A percentile compares a stretch with the other conserved stretches of the same genome.
phyloP scores from a whole-genome alignment of 2,797 vertebrate species.

The Sphenopsis melanotis region DNA sequence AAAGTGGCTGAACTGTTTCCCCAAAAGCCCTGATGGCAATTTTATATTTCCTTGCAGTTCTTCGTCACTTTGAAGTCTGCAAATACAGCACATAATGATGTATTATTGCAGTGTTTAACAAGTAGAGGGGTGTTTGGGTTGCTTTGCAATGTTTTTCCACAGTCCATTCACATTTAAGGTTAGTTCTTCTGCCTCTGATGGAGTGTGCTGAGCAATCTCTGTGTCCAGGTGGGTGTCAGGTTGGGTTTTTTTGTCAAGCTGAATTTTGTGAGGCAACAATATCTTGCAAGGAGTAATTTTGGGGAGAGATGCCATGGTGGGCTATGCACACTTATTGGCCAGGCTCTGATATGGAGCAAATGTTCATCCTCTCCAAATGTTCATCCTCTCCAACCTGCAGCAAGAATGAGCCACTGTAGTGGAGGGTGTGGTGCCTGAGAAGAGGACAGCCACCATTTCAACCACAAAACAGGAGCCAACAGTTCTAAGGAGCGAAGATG shows the following conservation, averaged over 20 bases:
- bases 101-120: not conserved
- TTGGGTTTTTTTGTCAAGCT: not conserved
- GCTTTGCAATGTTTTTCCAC: not conserved
- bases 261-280: not conserved
- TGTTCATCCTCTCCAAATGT: not conserved
- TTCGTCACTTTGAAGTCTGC: not conserved
- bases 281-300: not conserved
- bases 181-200: not conserved
- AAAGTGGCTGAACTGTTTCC: not conserved
- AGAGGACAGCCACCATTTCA: not conserved
- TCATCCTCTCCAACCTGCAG: not conserved
- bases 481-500: not conserved
- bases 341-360: not conserved
- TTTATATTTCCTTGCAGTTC: not conserved
- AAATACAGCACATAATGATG: not conserved
- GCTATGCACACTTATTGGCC: not conserved
- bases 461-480: not conserved
- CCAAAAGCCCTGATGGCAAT: not conserved
- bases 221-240: not conserved
- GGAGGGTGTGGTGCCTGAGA: not conserved
- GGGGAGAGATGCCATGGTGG: not conserved
- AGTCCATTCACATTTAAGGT: not conserved
- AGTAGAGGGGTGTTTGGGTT: not conserved
- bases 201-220: not conserved
- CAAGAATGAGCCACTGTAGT: not conserved